Conservation (phyloP, 2,888 invertebrate genomes). For the Calliopum simillimum region DNA sequence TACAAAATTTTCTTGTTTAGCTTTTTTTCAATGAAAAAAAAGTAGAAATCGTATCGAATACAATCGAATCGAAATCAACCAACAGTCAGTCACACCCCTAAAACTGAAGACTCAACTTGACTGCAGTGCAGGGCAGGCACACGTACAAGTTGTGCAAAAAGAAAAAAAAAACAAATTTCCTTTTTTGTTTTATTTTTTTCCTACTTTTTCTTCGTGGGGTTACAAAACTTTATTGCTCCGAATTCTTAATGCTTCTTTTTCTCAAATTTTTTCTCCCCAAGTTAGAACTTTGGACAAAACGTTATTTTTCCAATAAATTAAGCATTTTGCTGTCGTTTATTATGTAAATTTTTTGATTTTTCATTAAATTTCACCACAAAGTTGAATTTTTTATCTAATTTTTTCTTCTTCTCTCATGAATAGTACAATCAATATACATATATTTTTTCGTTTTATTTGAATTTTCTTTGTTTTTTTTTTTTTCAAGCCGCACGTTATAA, state of each 20-base stretch:
- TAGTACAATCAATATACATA: too few species aligned
- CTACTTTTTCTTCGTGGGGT: constrained; percentile 6
- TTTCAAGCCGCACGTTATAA: constrained; percentile 35
- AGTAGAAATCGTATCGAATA: neutral
- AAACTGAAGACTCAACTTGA: constrained; percentile 28
- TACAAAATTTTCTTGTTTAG: too few species aligned
- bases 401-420: too few species aligned
- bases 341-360: neutral
- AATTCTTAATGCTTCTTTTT: neutral
- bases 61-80: constrained; percentile 31
- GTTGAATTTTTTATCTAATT: too few species aligned
- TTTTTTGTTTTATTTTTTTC: neutral
- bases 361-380: neutral
- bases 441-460: too few species aligned
- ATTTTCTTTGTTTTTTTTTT: constrained; percentile 12
- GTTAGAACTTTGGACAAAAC: too few species aligned
- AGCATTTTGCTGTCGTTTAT: too few species aligned
- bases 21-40: too few species aligned
- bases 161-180: constrained; percentile 1
- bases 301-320: too few species aligned
- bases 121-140: constrained; percentile 20
- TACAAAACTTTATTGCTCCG: constrained; percentile 6
- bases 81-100: constrained; percentile 42
- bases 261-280: neutral
- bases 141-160: neutral